Conservation (phyloP, 2,113 vertebrate species). For the Lepidothrix coronata region DNA sequence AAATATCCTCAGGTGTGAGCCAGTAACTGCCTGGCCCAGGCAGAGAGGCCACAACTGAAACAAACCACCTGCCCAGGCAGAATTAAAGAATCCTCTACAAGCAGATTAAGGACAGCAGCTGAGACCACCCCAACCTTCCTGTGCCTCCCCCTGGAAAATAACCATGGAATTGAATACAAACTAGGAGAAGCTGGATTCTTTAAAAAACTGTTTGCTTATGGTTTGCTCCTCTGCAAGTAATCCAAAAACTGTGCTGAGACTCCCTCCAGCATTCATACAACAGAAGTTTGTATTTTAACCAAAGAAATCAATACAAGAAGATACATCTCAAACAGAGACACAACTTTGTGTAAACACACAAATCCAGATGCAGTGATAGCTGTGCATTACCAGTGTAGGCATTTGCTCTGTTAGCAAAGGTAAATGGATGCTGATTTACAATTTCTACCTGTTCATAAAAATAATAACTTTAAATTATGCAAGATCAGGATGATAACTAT, state of each 20-base stretch:
- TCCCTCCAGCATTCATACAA: neutral
- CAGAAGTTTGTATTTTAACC: neutral
- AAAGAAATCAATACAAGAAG: neutral
- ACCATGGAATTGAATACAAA: neutral
- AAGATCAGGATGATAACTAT: neutral
- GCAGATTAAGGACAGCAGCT: neutral
- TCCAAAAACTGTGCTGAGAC: neutral
- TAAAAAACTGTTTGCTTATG: neutral
- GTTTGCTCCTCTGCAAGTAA: neutral
- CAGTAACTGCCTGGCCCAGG: neutral
- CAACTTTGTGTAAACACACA: neutral
- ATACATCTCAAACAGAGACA: rapidly evolving
- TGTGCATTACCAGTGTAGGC: neutral
- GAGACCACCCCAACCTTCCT: neutral
- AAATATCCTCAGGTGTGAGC: neutral
- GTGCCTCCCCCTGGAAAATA: neutral
- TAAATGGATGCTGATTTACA: neutral
- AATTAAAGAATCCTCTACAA: neutral
- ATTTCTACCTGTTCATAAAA: neutral
- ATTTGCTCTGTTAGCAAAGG: neutral
- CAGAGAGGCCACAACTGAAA: neutral
- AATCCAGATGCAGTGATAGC: neutral
- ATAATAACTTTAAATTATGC: neutral
- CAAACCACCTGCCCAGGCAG: neutral
- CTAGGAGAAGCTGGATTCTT: neutral